These are phyloP conservation scores for Ciconia nigra DNA, from an alignment of 2,797 vertebrate species.

Conservation along the genomic window DNA sequence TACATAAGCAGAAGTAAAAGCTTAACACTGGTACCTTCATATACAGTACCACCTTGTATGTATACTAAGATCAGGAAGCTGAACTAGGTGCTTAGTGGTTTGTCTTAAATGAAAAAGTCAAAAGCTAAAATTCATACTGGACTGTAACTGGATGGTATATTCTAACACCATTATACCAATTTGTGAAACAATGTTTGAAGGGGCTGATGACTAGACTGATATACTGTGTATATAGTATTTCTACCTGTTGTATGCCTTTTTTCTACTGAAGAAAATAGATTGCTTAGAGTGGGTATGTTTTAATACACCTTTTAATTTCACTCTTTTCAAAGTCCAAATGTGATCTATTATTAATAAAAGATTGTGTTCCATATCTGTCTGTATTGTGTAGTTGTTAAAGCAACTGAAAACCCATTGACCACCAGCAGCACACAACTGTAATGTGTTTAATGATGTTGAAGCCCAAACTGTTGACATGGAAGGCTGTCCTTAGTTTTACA, in stretches of 20 bases:
- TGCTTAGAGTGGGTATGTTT: conserved; percentile 77
- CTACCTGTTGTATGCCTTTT: conserved; percentile 42
- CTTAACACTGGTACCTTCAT: background rate
- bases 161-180: background rate
- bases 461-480: background rate
- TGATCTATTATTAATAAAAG: conserved; percentile 68
- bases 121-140: background rate
- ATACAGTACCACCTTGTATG: background rate
- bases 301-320: conserved; percentile 73
- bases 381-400: background rate
- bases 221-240: conserved; percentile 75
- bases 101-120: background rate
- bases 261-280: conserved; percentile 72
- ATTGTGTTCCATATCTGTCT: background rate
- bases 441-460: background rate
- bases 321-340: conserved; percentile 40
- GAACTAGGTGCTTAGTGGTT: background rate
- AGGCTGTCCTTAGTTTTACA: background rate
- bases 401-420: background rate
- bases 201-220: conserved; percentile 8
- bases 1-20: background rate
- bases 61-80: background rate
- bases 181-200: background rate
- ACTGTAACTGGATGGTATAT: background rate
- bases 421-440: background rate